Percentiles rank a stretch among this genome's conserved stretches.
phyloP scores from a whole-genome alignment of 2,888 invertebrate species.

The Cataglyphis rosenhaueri region DNA sequence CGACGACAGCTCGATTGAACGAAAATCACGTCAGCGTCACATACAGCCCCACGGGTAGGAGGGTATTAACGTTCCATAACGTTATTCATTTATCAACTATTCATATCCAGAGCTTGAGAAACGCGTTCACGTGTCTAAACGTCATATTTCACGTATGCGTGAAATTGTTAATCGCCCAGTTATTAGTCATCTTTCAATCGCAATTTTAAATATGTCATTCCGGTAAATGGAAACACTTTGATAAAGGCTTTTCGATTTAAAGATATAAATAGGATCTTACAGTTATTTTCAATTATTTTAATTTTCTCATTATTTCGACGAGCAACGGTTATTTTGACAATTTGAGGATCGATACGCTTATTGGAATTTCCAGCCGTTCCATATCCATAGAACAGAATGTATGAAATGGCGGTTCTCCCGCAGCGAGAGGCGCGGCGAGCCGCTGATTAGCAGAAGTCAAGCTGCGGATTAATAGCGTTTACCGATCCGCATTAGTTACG shows the following conservation, averaged over 20 bases:
- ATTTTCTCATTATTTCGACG: background rate
- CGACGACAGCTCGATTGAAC: conserved; percentile 55
- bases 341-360: background rate
- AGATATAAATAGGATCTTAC: background rate
- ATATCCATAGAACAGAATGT: conserved; percentile 29
- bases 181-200: background rate
- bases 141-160: conserved; percentile 23
- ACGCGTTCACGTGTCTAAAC: conserved; percentile 24
- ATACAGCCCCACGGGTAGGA: conserved; percentile 25
- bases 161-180: conserved; percentile 23
- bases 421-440: conserved; percentile 31
- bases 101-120: conserved; percentile 38
- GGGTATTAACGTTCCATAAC: conserved; percentile 22
- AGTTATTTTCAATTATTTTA: background rate
- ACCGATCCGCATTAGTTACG: conserved; percentile 80
- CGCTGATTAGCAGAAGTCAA: conserved; percentile 77
- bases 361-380: background rate
- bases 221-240: background rate
- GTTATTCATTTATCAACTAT: conserved; percentile 56
- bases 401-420: conserved; percentile 34
- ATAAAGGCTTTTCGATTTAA: background rate
- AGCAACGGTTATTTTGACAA: background rate
- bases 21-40: conserved; percentile 53
- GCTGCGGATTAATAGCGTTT: conserved; percentile 80
- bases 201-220: background rate